Evolutionary conservation across 2,113 vertebrate genomes (phyloP).

Genomic region (Taurulus bubalis): DNA sequence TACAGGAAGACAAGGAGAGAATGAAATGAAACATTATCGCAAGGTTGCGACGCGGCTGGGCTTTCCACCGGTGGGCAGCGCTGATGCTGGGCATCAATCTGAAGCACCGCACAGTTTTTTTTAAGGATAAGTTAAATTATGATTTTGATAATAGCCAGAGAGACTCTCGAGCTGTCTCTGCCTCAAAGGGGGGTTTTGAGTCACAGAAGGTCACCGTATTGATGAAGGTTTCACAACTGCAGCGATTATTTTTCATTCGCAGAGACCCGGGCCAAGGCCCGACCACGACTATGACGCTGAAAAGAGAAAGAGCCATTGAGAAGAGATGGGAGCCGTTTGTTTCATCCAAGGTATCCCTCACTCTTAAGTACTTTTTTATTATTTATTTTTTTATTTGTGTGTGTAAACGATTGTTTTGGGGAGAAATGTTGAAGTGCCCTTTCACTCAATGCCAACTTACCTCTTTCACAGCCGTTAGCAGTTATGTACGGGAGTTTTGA

Average conservation of each 20-base stretch:
- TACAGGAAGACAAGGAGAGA: constrained; percentile 67
- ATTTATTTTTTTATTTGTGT: background rate
- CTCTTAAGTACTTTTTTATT: background rate
- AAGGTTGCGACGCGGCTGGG: constrained; percentile 62
- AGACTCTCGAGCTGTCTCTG: constrained; percentile 46
- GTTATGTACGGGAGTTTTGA: too few relatives aligned
- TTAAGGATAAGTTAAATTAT: constrained; percentile 64
- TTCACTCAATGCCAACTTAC: too few relatives aligned
- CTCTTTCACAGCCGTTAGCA: too few relatives aligned
- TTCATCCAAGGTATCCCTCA: constrained; percentile 53
- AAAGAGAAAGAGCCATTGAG: constrained; percentile 79
- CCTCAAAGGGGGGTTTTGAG: constrained; percentile 34
- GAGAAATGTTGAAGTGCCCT: background rate
- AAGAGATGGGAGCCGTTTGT: constrained; percentile 84
- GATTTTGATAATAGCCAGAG: constrained; percentile 68
- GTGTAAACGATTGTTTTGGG: background rate
- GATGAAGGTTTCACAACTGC: constrained; percentile 52
- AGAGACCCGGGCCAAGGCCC: constrained; percentile 84
- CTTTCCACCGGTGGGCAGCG: constrained; percentile 43
- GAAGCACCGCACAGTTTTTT: constrained; percentile 36
- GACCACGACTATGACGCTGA: constrained; percentile 74
- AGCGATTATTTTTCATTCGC: constrained; percentile 49
- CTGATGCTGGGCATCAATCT: constrained; percentile 60
- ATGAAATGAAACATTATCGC: constrained; percentile 80
- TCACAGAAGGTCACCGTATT: constrained; percentile 48